Evolutionary conservation across 2,113 vertebrate species (phyloP), one percentile per base, ranked within the genome.

Genomic region (Callipepla squamata): DNA sequence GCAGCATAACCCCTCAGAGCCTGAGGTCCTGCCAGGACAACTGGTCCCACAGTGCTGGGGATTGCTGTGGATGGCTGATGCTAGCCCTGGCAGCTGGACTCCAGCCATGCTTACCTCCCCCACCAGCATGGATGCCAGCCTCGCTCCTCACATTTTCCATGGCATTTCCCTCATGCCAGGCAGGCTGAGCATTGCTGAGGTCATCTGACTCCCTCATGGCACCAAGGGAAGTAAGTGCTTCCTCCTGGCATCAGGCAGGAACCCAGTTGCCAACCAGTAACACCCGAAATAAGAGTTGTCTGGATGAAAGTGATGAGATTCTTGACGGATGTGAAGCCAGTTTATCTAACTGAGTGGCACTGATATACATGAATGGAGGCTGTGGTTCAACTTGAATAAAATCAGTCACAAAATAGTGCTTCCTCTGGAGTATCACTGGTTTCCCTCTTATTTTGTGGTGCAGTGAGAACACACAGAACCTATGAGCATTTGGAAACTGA

Each of bases 361-460:
- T 8, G n/a, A 69, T 28, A 63, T 55, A 23, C 36, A 25, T 51
- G 62, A 61, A 47, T 1, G 0, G 55, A 80, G 38, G n/a, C 44
- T 0, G 0, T 25, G 8, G n/a, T 28, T 22, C 0, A 0, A 17
- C n/a, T 50, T 1, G 0, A 89, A 50, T 42, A 78, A 73, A 80
- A 87, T 38, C 66, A 68, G 42, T 32, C 63, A 85, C 18, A 87
- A 69, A 67, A n/a, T 2, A 59, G 23, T 4, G 11, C 32, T 67
- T 45, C 26, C 5, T 72, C 53, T 19, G 69, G 45, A 78, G 16
- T 5, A 25, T 38, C 11, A 6, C 25, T n/a, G 15, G 3, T 32
- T 47, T 11, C 59, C 18, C 40, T 76, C 25, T 76, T 21, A 9
- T 67, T 79, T 57, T 25, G 30, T 48, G 34, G 48, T 8, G 14